Percentiles rank a stretch among this genome's conserved stretches.
phyloP scores from a whole-genome alignment of 2,888 invertebrate species.

The Anaspis maculata region DNA sequence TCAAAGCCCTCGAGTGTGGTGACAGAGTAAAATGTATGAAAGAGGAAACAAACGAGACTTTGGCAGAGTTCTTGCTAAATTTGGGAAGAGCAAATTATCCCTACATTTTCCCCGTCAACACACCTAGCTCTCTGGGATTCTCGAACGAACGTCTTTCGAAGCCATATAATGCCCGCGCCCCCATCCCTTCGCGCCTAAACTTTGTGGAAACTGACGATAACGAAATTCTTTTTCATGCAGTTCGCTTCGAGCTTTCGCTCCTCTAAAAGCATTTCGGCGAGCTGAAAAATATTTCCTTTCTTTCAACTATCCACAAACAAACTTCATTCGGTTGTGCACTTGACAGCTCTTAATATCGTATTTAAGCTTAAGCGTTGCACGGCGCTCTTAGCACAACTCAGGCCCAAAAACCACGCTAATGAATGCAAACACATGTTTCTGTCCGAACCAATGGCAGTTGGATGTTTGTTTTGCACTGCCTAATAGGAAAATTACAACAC shows the following conservation, averaged over 20 bases:
- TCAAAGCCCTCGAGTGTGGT: conserved; percentile 15
- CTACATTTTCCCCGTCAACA: conserved; percentile 17
- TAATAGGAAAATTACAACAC: too few species aligned
- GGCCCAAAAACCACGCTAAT: conserved; percentile 17
- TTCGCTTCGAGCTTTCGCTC: conserved; percentile 21
- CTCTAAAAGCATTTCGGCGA: conserved; percentile 30
- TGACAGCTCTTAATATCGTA: not conserved
- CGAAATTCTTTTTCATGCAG: conserved; percentile 31
- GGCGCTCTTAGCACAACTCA: conserved; percentile 17
- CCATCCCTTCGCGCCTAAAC: conserved; percentile 18
- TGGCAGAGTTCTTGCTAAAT: conserved; percentile 16
- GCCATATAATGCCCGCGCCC: too few species aligned
- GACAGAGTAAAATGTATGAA: conserved; percentile 16
- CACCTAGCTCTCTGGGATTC: conserved; percentile 10
- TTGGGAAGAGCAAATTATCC: conserved; percentile 19
- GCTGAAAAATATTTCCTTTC: too few species aligned
- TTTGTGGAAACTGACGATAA: conserved; percentile 30
- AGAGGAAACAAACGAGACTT: conserved; percentile 18
- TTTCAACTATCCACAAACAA: conserved; percentile 18
- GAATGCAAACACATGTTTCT: too few species aligned
- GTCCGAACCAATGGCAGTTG: too few species aligned
- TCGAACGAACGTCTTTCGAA: conserved; percentile 1
- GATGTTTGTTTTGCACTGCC: too few species aligned
- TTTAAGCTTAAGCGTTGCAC: conserved; percentile 6
- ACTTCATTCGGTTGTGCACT: too few species aligned